Evolutionary conservation across 2,797 vertebrate genomes (phyloP).

Genomic region (Dendrocincla fuliginosa): DNA sequence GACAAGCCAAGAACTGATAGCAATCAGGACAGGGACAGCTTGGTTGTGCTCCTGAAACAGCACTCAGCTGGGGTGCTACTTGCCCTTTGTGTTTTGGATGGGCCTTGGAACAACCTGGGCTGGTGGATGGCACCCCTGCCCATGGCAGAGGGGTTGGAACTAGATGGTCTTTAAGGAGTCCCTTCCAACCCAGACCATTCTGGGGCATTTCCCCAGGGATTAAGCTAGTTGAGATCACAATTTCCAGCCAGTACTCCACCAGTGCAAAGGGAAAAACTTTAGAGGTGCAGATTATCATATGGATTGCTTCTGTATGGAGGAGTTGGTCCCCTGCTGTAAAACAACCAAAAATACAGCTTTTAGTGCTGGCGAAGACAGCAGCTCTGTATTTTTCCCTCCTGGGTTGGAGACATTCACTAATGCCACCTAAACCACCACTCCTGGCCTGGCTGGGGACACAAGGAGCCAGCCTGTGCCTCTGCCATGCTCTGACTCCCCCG

Average conservation of each 20-base stretch:
- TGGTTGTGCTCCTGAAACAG: background rate
- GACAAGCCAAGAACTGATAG: background rate
- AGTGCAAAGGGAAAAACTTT: background rate
- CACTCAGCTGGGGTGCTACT: background rate
- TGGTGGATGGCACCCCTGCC: background rate
- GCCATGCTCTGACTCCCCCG: fast-evolving
- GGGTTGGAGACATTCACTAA: background rate
- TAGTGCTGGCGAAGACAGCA: background rate
- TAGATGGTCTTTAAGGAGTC: background rate
- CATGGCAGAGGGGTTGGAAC: background rate
- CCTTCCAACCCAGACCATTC: background rate
- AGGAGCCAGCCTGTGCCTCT: background rate
- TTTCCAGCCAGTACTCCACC: background rate
- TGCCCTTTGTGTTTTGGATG: background rate
- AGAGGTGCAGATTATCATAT: background rate
- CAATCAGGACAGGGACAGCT: background rate
- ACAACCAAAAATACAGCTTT: background rate
- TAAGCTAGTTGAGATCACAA: background rate
- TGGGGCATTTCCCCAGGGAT: background rate
- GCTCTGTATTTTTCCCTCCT: background rate
- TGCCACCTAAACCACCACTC: background rate
- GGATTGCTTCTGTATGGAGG: background rate
- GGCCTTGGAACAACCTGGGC: background rate
- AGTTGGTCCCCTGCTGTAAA: background rate
- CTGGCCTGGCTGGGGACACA: background rate